Conservation (phyloP, 2,113 vertebrate genomes). For the western clawed frog (Xenopus tropicalis) region UCB_Xtro_10.0 CM004448.2:46294001-46294500, state of each 20-base stretch:
- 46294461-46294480: too few species aligned
- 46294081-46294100: conserved; percentile 48
- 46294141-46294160: conserved; percentile 47
- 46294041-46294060: conserved; percentile 49
- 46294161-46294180: conserved; percentile 7
- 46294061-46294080: conserved; percentile 51
- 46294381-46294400: too few species aligned
- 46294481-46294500: too few species aligned
- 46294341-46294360: too few species aligned
- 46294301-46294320: too few species aligned
- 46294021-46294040: conserved; percentile 35
- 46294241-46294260: conserved; percentile 36
- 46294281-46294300: conserved; percentile 36
- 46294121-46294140: conserved; percentile 46
- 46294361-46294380: too few species aligned
- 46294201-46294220: conserved; percentile 36
- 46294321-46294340: too few species aligned
- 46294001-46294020: too few species aligned
- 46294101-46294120: conserved; percentile 47
- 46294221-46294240: conserved; percentile 37
- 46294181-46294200: conserved; percentile 45
- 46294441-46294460: too few species aligned
- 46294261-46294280: conserved; percentile 46
- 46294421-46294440: too few species aligned
- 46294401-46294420: too few species aligned